Base-by-base conservation (phyloP, 2,888 invertebrate genomes). In the Drosophila kambysellisi region DNA sequence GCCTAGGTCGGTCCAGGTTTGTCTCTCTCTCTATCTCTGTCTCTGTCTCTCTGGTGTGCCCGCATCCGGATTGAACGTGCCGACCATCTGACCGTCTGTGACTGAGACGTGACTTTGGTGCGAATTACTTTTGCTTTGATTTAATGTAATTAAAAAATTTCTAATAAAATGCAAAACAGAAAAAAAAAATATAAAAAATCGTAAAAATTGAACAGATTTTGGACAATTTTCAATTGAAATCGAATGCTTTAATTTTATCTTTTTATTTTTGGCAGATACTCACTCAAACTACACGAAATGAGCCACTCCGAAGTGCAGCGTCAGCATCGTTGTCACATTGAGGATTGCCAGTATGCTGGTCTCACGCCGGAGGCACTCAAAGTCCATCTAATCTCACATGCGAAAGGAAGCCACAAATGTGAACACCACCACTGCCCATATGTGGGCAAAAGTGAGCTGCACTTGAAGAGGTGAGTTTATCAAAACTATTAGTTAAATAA, bases 201-300 rank as follows among this genome's bases (percentile, higher is more conserved):
- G 58, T 57, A 70, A 73, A 71, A 76, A 63, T 76, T 64, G 77
- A 81, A 82, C 65, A 48, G 56, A 63, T 56, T 54, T 54, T 9
- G 25, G 29, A 5, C 15, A 35, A 35, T 29, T 41, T 32, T 15
- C 12, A 32, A n/a, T 51, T 32, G 29, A 50, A 17, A 29, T 9
- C 17, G 2, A 54, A 29, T 41, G 20, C 30, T 41, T 56, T 56
- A 43, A 20, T 52, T 35, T 52, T 25, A 39, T 25, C 33, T 48
- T 41, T 66, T 12, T 25, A 25, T 25, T 6, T 53, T 33, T 57
- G 25, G 7, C 60, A 96, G 95, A 79, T 94, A 94, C 74, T 94
- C 94, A 58, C 93, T 96, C 9, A 94, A 94, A 68, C 94, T 95
- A 79, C 96, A 96, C 91, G 94, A 94, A 93, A 91, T 94, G 58